Evolutionary conservation across 2,113 vertebrate species (phyloP).

Genomic region (Charina bottae): DNA sequence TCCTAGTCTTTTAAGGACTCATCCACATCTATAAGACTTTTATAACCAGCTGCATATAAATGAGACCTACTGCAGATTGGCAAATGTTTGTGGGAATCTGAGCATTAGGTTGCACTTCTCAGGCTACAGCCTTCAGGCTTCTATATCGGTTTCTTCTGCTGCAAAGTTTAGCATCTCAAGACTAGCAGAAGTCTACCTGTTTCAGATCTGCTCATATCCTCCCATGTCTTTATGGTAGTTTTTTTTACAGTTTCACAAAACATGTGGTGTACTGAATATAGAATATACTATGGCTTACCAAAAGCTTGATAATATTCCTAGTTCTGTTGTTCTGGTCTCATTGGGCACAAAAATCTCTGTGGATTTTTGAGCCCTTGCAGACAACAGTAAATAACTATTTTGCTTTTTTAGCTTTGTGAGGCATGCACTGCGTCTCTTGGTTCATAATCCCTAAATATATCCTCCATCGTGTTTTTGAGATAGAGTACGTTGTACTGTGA

Average conservation of each 20-base stretch:
- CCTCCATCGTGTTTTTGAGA: neutral
- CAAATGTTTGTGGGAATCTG: neutral
- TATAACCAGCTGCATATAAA: neutral
- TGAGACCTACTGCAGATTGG: neutral
- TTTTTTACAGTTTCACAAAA: neutral
- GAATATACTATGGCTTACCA: neutral
- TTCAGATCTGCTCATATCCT: neutral
- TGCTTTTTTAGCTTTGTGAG: neutral
- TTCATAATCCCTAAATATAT: neutral
- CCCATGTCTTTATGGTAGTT: neutral
- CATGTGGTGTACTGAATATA: neutral
- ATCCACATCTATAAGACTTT: neutral
- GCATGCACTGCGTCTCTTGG: neutral
- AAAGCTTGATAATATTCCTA: neutral
- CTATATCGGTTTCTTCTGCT: neutral
- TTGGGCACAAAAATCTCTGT: neutral
- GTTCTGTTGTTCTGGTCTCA: neutral
- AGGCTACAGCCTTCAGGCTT: neutral
- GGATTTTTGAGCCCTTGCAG: neutral
- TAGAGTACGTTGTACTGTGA: neutral
- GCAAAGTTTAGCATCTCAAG: neutral
- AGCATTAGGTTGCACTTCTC: neutral
- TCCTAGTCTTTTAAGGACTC: neutral
- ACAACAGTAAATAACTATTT: neutral
- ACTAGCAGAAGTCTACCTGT: neutral